Evolutionary conservation across 2,888 invertebrate genomes (phyloP).

Genomic region (Stictocephala bisonia): DNA sequence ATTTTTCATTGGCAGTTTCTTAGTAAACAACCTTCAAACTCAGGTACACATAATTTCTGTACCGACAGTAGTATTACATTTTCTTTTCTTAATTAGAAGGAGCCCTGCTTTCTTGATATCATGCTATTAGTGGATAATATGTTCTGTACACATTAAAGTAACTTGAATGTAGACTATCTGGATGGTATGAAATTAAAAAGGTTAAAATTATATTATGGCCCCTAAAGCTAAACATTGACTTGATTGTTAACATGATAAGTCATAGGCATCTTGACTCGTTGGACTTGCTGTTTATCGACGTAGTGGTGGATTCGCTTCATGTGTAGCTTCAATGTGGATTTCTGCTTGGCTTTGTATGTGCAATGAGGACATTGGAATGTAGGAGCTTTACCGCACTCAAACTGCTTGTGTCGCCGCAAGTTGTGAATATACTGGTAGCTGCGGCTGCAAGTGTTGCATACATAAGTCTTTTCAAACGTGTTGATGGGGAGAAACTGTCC

Average conservation of each 20-base stretch:
- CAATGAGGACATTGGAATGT: slow-evolving; percentile 56
- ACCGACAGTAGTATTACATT: no score
- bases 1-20: no score
- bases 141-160: no score
- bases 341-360: slow-evolving; percentile 38
- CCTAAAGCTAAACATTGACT: not conserved
- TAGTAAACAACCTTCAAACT: no score
- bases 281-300: slow-evolving; percentile 11
- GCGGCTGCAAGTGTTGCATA: slow-evolving; percentile 48
- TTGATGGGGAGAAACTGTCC: not conserved
- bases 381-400: slow-evolving; percentile 59
- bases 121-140: no score
- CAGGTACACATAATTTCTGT: no score
- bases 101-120: no score
- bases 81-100: no score
- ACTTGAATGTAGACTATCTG: not conserved
- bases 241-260: no score
- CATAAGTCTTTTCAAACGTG: slow-evolving; percentile 18
- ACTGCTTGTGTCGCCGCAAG: slow-evolving; percentile 56
- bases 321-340: slow-evolving; percentile 32
- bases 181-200: not conserved
- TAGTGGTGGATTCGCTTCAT: slow-evolving; percentile 37
- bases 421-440: slow-evolving; percentile 51
- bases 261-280: no score
- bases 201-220: not conserved